These are phyloP conservation scores for Physella acuta DNA, from an alignment of 1,140 invertebrate species.

Conservation along the genomic window DNA sequence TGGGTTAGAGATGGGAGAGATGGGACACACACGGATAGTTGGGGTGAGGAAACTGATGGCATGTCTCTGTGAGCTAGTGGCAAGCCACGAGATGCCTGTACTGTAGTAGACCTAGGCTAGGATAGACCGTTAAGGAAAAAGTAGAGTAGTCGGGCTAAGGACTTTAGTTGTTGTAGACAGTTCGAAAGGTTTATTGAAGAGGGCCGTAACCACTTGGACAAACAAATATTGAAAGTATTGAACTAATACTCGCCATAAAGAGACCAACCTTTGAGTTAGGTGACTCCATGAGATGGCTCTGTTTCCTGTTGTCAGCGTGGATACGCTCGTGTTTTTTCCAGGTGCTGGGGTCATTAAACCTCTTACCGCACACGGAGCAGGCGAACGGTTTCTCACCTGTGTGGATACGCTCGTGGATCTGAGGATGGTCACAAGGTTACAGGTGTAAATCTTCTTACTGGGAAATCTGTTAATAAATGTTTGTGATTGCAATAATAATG, in stretches of 20 bases:
- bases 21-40: not conserved
- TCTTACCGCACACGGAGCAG: conserved; percentile 59
- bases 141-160: no score
- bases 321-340: conserved; percentile 60
- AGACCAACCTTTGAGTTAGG: conserved; percentile 23
- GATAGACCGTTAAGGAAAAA: no score
- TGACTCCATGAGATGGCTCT: conserved; percentile 25
- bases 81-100: no score
- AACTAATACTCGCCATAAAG: no score
- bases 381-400: conserved; percentile 53
- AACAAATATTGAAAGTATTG: no score
- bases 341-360: conserved; percentile 59
- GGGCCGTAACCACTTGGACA: no score
- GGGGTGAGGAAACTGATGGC: not conserved
- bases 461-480: no score
- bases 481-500: no score
- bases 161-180: no score
- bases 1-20: not conserved
- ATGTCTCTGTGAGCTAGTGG: no score
- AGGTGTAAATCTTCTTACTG: not conserved
- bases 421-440: conserved; percentile 53
- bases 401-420: conserved; percentile 73
- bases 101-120: no score
- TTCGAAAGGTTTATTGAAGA: not conserved
- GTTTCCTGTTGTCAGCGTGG: conserved; percentile 56